A percentile compares a stretch with the other conserved stretches of the same genome.
These are phyloP conservation scores for Bradypus variegatus DNA, from an alignment of 2,797 vertebrate genomes.

Conservation along the genomic window DNA sequence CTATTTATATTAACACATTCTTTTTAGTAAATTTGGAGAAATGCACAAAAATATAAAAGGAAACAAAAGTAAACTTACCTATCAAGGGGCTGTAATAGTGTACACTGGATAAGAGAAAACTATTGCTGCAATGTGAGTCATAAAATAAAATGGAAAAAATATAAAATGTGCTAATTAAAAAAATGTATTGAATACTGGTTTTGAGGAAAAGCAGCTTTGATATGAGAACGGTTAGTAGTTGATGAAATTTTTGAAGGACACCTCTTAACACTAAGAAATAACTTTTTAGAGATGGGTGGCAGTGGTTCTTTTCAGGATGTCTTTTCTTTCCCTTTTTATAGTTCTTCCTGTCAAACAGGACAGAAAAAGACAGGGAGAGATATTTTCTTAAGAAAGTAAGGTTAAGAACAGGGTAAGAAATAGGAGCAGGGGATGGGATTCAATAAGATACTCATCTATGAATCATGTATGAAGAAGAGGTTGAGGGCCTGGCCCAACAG, in stretches of 20 bases:
- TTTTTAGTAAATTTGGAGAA: constrained; percentile 8
- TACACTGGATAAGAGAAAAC: background rate
- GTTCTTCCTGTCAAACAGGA: background rate
- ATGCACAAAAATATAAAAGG: background rate
- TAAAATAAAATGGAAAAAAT: background rate
- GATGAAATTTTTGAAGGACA: background rate
- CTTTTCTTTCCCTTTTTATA: background rate
- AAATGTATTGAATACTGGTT: background rate
- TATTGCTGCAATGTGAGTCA: background rate
- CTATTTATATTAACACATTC: background rate
- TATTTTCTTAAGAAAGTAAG: background rate
- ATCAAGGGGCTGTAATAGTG: background rate
- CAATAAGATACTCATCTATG: background rate
- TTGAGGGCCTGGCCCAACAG: background rate
- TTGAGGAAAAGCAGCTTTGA: constrained; percentile 18
- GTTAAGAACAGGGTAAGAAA: background rate
- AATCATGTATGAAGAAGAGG: background rate
- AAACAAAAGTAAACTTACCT: background rate
- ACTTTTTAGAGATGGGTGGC: background rate
- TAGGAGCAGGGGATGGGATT: background rate
- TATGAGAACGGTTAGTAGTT: background rate
- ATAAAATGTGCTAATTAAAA: background rate
- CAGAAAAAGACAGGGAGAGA: background rate
- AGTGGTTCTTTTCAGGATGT: background rate
- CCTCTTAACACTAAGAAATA: background rate